Base-by-base conservation (phyloP, 1,140 invertebrate species). In the Propsilocerus akamusi region DNA sequence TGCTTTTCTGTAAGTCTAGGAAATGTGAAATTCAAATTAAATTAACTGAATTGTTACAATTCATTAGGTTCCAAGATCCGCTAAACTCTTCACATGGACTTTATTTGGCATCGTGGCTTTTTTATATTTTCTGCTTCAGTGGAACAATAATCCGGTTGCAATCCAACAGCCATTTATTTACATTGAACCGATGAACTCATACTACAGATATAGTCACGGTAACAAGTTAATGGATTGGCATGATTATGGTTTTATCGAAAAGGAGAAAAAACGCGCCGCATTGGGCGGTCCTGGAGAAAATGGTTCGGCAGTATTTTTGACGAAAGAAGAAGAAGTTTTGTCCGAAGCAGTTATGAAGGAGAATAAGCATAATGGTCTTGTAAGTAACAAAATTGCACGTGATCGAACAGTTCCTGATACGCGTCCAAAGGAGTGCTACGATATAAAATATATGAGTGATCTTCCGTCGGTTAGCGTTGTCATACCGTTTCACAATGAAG, bases 281-380 rank as follows among this genome's bases (percentile, higher is more conserved):
- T 67, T 75, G 52, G 63, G 53, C 0, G 79, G 79, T 53, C 59
- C 59, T 22, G 86, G 85, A 1, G 86, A 89, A 57, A 78, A 83
- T 32, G 86, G 86, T 1, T 59, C 61, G 49, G 68, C 80, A 3
- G 77, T 78, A 2, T 68, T 66, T 49, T 60, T 83, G 3, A 64
- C 73, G 0, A 59, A 72, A 1, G 49, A 58, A 4, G 56, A 68
- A 23, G 72, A 75, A 14, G 66, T 68, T 11, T 20, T 59, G 6
- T 70, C 72, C 25, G 69, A 72, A 22, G 60, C 73, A 53, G 56
- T 87, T 2, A 89, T 81, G 59, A 71, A 72, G 57, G 72, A 74
- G 24, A 90, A 90, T 62, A 86, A 86, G 11, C 90, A 88, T 55
- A 87, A 88, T 65, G 86, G 77, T 0, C 72, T 79, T 5, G 69